phyloP scores from a whole-genome alignment of 2,888 invertebrate genomes.

The Andrena bucephala region DNA sequence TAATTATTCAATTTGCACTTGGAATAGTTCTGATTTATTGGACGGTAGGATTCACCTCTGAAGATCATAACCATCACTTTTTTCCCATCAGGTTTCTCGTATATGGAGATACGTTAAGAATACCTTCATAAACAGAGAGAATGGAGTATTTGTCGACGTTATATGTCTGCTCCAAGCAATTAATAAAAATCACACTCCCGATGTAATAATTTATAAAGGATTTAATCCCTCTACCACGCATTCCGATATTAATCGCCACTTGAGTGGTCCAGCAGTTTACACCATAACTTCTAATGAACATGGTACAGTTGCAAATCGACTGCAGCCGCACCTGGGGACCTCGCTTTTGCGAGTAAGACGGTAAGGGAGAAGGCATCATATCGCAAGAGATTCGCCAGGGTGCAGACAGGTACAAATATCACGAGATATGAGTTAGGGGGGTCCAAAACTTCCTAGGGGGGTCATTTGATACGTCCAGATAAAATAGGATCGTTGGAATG shows the following conservation, averaged over 20 bases:
- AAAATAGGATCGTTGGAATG: slow-evolving; percentile 69
- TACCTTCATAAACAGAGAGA: no score
- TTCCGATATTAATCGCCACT: not conserved
- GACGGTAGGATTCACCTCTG: no score
- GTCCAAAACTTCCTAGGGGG: slow-evolving; percentile 74
- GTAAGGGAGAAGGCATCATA: not conserved
- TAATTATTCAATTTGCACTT: no score
- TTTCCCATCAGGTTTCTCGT: no score
- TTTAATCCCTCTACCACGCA: slow-evolving; percentile 34
- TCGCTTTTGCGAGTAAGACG: slow-evolving; percentile 32
- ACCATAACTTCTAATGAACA: slow-evolving; percentile 61
- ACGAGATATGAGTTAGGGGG: slow-evolving; percentile 74
- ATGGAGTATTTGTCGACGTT: not conserved
- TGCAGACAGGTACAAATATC: slow-evolving; percentile 78
- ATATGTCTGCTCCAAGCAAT: not conserved
- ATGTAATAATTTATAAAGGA: slow-evolving; percentile 16
- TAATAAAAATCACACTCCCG: not conserved
- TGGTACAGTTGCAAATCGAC: slow-evolving; percentile 59
- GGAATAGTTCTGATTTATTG: no score
- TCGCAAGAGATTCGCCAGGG: slow-evolving; percentile 65
- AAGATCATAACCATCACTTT: no score
- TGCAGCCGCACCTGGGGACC: slow-evolving; percentile 39
- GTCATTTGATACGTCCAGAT: slow-evolving; percentile 79
- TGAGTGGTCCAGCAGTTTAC: slow-evolving; percentile 7
- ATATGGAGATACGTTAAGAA: no score